Conservation (phyloP, 2,797 vertebrate species). For the Hemitrygon akajei region DNA sequence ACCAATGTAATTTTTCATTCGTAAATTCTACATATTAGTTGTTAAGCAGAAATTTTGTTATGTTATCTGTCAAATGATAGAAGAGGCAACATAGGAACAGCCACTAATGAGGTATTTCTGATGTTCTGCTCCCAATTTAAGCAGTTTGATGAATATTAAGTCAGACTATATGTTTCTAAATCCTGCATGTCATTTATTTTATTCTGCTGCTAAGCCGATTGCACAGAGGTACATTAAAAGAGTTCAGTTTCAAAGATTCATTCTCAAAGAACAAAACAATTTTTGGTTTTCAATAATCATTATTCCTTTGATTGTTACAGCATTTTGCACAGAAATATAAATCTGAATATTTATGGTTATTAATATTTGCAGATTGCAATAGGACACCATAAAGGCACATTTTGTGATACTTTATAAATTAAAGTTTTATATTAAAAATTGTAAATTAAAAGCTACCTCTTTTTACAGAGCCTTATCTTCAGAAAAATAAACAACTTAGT, state of each 20-base stretch:
- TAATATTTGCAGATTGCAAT: not conserved
- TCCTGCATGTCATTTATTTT: not conserved
- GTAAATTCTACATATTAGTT: not conserved
- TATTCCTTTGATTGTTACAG: not conserved
- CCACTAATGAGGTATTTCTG: constrained; percentile 26
- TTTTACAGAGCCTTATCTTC: not conserved
- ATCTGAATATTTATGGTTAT: not conserved
- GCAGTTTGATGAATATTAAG: constrained; percentile 22
- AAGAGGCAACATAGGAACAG: not conserved
- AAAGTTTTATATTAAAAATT: not conserved
- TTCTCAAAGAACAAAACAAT: constrained; percentile 4
- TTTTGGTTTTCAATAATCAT: not conserved
- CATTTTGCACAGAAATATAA: not conserved
- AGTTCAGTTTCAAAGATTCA: not conserved
- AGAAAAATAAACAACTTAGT: not conserved
- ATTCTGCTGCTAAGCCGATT: not conserved
- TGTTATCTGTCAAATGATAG: constrained; percentile 6
- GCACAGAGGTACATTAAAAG: not conserved
- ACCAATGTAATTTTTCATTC: not conserved
- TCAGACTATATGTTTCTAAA: constrained; percentile 15
- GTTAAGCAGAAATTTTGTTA: constrained; percentile 8
- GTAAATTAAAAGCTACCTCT: not conserved
- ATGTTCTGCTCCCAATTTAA: constrained; percentile 25
- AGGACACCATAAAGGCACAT: not conserved
- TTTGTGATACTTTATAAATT: not conserved